A percentile compares a stretch with the other conserved stretches of the same genome.
These are phyloP conservation scores for Macropis europaea DNA, from an alignment of 2,888 invertebrate genomes.

Conservation along the genomic window DNA sequence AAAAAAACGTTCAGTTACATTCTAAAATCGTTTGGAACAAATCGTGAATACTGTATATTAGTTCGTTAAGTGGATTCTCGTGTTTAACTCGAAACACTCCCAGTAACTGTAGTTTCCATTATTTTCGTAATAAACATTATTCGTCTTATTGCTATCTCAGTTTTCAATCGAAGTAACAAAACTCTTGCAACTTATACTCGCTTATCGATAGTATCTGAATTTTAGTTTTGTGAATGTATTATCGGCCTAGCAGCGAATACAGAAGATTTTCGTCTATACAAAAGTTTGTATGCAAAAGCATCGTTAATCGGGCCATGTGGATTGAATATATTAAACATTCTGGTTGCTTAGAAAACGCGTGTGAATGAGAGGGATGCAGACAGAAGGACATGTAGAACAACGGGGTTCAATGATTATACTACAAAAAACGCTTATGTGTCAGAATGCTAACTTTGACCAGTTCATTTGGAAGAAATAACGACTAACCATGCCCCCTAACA, in stretches of 20 bases:
- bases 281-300: slow-evolving; percentile 47
- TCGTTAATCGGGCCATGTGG: slow-evolving; percentile 43
- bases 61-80: slow-evolving; percentile 33
- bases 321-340: slow-evolving; percentile 32
- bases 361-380: slow-evolving; percentile 34
- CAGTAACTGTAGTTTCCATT: slow-evolving; percentile 15
- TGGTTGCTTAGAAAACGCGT: slow-evolving; percentile 39
- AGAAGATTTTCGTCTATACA: slow-evolving; percentile 40
- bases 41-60: slow-evolving; percentile 51
- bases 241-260: slow-evolving; percentile 22
- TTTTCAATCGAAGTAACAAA: slow-evolving; percentile 39
- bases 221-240: slow-evolving; percentile 35
- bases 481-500: slow-evolving; percentile 56
- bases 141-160: slow-evolving; percentile 49
- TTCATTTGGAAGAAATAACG: slow-evolving; percentile 61
- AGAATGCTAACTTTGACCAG: slow-evolving; percentile 49
- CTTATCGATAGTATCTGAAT: slow-evolving; percentile 33
- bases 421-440: slow-evolving; percentile 47
- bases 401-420: slow-evolving; percentile 43
- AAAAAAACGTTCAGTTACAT: slow-evolving; percentile 32
- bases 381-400: slow-evolving; percentile 38
- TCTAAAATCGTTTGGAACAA: slow-evolving; percentile 42
- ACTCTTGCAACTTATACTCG: slow-evolving; percentile 28
- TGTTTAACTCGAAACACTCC: slow-evolving; percentile 33
- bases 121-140: slow-evolving; percentile 19